A percentile compares a stretch with the other conserved stretches of the same genome.
These are phyloP conservation scores for Characodon lateralis DNA, from an alignment of 2,797 vertebrate species.

Conservation along the genomic window DNA sequence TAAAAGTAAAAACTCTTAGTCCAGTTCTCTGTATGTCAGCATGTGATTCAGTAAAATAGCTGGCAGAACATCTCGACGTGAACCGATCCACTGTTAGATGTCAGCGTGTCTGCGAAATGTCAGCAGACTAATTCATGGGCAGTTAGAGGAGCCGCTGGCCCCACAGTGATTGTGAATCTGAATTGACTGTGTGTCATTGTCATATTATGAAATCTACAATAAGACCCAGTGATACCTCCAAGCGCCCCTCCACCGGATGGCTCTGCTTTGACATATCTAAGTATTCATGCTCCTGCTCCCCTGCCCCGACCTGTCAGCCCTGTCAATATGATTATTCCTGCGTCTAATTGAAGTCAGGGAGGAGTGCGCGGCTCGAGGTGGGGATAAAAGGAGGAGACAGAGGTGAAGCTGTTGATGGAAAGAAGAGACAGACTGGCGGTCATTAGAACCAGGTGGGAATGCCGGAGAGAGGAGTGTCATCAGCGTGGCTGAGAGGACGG, in stretches of 20 bases:
- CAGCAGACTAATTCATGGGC: conserved; percentile 56
- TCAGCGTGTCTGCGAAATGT: conserved; percentile 58
- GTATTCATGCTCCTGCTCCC: conserved; percentile 57
- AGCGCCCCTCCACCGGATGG: background rate
- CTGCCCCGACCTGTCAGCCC: conserved; percentile 70
- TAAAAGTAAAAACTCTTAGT: background rate
- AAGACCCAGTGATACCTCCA: conserved; percentile 63
- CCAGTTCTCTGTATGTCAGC: conserved; percentile 4
- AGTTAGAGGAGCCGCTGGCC: conserved; percentile 33
- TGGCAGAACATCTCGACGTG: background rate
- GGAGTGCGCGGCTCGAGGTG: conserved; percentile 28
- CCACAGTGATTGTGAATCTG: conserved; percentile 41
- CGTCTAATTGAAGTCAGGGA: conserved; percentile 74
- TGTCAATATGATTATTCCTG: conserved; percentile 77
- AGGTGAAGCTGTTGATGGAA: conserved; percentile 54
- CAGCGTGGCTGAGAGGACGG: background rate
- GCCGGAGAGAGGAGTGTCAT: background rate
- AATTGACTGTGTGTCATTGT: conserved; percentile 68
- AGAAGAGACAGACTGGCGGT: conserved; percentile 24
- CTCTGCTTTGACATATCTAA: conserved; percentile 44
- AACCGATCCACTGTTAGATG: conserved; percentile 12
- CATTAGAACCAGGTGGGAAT: conserved; percentile 14
- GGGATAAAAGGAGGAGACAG: conserved; percentile 18
- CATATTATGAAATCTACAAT: conserved; percentile 73
- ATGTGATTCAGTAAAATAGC: conserved; percentile 6